These are phyloP conservation scores for Eidolon helvum DNA, from an alignment of 2,113 vertebrate genomes.

Conservation along the genomic window DNA sequence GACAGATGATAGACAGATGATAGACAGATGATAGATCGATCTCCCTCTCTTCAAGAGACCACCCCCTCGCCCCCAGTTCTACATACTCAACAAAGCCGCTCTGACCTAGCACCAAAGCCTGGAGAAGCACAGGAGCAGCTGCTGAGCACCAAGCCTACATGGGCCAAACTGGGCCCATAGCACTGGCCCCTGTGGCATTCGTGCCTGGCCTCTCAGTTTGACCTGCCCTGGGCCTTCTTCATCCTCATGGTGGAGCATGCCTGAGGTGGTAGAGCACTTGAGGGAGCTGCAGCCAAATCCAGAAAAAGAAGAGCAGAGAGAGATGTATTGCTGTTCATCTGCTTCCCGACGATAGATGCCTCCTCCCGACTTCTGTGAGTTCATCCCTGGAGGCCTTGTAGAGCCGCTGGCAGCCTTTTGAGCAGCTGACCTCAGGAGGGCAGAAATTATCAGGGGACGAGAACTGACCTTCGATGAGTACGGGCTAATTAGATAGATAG, in stretches of 20 bases:
- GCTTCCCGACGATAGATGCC: conserved; percentile 86
- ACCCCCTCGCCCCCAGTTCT: conserved; percentile 82
- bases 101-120: conserved; percentile 82
- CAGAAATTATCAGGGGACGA: conserved; percentile 88
- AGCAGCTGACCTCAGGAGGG: conserved; percentile 88
- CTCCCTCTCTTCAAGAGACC: conserved; percentile 69
- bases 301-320: conserved; percentile 91
- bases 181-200: conserved; percentile 83
- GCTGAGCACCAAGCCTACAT: conserved; percentile 84
- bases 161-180: conserved; percentile 87
- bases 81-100: conserved; percentile 83
- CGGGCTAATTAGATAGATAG: conserved; percentile 78
- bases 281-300: conserved; percentile 89
- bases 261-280: conserved; percentile 86
- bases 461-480: conserved; percentile 87
- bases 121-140: conserved; percentile 84
- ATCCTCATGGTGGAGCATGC: conserved; percentile 83
- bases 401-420: conserved; percentile 92
- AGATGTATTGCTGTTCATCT: conserved; percentile 87
- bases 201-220: conserved; percentile 82
- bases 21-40: too few species aligned
- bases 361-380: conserved; percentile 57
- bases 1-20: too few species aligned
- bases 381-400: conserved; percentile 87
- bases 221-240: conserved; percentile 91